Percentiles rank a stretch among this genome's conserved stretches.
phyloP scores from a whole-genome alignment of 2,797 vertebrate genomes.

The Loris lydekkerianus region DNA sequence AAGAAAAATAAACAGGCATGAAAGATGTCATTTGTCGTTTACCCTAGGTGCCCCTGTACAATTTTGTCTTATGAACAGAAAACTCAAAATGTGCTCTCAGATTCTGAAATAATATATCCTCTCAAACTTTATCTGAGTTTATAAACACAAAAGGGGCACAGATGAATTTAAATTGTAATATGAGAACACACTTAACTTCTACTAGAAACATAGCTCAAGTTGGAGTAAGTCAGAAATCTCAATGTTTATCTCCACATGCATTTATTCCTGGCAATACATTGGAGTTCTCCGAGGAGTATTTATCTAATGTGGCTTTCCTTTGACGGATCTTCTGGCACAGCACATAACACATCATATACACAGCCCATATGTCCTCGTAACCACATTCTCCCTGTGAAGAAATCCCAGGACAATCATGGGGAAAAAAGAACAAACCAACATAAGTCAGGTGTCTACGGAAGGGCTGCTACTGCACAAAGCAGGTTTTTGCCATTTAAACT shows the following conservation, averaged over 20 bases:
- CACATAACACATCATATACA: slow-evolving; percentile 50
- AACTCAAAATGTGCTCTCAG: slow-evolving; percentile 51
- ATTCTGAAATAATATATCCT: slow-evolving; percentile 59
- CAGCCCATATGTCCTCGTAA: slow-evolving; percentile 58
- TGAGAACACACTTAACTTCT: slow-evolving; percentile 79
- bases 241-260: slow-evolving; percentile 74
- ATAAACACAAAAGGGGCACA: slow-evolving; percentile 66
- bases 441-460: not conserved
- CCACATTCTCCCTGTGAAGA: slow-evolving; percentile 28
- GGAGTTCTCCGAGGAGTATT: slow-evolving; percentile 48
- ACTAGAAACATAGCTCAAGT: slow-evolving; percentile 68
- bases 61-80: slow-evolving; percentile 63
- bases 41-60: not conserved
- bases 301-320: slow-evolving; percentile 67
- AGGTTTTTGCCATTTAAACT: slow-evolving; percentile 8
- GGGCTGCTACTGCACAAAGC: not conserved
- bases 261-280: slow-evolving; percentile 70
- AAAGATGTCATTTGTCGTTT: slow-evolving; percentile 61
- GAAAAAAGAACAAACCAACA: not conserved
- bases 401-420: not conserved
- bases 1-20: slow-evolving; percentile 66
- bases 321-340: slow-evolving; percentile 71
- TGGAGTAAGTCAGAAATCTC: slow-evolving; percentile 53
- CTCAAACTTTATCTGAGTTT: slow-evolving; percentile 28
- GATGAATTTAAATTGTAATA: slow-evolving; percentile 73